Evolutionary conservation across 2,797 vertebrate species (phyloP), one percentile per base, ranked within the genome.

Genomic region (Aplochiton taeniatus): DNA sequence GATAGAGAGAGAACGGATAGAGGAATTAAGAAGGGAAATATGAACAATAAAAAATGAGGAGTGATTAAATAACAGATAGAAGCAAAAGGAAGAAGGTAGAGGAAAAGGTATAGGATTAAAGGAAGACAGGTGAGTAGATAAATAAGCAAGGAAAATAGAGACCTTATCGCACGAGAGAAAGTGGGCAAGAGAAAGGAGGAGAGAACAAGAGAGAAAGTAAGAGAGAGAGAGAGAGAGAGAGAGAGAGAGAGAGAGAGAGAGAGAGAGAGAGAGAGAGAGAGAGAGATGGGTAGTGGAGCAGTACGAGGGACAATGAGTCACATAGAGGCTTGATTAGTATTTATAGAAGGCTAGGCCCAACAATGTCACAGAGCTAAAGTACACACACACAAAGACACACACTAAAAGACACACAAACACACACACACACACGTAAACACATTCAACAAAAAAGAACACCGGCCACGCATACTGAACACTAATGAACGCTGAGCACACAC

Each of bases 251-350:
- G 43, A 17, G 10, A 53, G 12, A 41, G 49, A 63, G 20, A n/a
- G 50, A 52, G 16, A 18, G 16, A 4, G n/a, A n/a, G n/a, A n/a
- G n/a, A 0, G 49, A 51, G 49, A 8, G 14, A 8, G 51, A 9
- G 51, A 17, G 51, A 19, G 50, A 14, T 1, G 17, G 49, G 14
- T 8, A 17, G 50, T 11, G 8, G 16, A 14, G 14, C 11, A 20
- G 18, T 20, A 16, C 11, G 17, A 31, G 52, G 41, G 46, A 64
- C 46, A 49, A 69, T 81, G 78, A 84, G 65, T 83, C 80, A 82
- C 57, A 61, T 47, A 13, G 58, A 54, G 43, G 18, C 31, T 31
- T 31, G 31, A 31, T 31, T 43, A 60, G 43, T 79, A 77, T 77
- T 79, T 74, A 76, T 68, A 83, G 75, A 68, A 69, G 60, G 54